Base-by-base conservation (phyloP, 1,140 invertebrate species). In the Neodiprion lecontei region DNA sequence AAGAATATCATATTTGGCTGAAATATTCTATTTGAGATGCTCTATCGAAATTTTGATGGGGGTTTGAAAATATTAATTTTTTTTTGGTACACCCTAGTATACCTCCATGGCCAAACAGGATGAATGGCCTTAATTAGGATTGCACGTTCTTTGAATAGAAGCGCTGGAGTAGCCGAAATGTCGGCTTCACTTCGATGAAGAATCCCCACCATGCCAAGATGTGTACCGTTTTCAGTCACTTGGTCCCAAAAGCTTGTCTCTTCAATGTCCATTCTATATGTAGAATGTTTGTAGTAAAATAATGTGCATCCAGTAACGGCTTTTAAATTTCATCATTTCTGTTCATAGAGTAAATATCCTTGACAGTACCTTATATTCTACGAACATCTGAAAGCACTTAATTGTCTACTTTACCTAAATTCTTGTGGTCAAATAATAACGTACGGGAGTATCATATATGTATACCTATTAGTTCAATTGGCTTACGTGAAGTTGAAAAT, bases 401-500 rank as follows among this genome's bases (percentile, higher is more conserved):
- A 40, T 40, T 40, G 2, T 40, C 28, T 40, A 40, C 28, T 40
- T 40, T 40, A 3, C 28, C 28, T 2, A 40, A 40, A 69, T 69
- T 4, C 28, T 69, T 40, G 28, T 21, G 17, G 53, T 69, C 9
- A 67, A 67, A 23, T 73, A 40, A 5, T 40, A 40, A 40, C 28
- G 28, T 40, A 40, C 28, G 28, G 28, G 28, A 40, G 28, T 40
- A 40, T 40, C 1, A 40, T 40, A 5, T 40, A 40, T 40, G 28
- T 40, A 40, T 40, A 40, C 28, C 1, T 3, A 61, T 61, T 0
- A 7, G 53, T 12, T 17, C 11, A 14, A 61, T 14, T 14, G 9
- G 49, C 75, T 75, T 65, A 80, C 79, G 74, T 77, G 69, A 81
- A 81, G 78, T 85, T 85, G 28, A 79, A 84, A 1, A 83, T 70